Conservation (phyloP, 2,797 vertebrate genomes). For the Champsocephalus gunnari region DNA sequence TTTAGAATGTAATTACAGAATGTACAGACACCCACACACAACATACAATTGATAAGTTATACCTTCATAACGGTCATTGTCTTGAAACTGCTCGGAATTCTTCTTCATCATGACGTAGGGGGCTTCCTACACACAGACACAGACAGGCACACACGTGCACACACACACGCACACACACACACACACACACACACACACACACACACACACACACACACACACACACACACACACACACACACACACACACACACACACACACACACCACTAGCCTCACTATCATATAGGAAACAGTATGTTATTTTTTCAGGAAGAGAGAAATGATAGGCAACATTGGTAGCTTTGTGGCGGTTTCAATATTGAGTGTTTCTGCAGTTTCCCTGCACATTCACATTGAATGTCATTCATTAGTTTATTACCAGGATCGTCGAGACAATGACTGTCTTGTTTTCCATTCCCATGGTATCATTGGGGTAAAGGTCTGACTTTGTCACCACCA, state of each 20-base stretch:
- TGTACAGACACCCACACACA: background rate
- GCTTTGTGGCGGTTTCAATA: background rate
- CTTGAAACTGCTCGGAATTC: conserved; percentile 94
- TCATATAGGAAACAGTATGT: too few relatives aligned
- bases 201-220: too few relatives aligned
- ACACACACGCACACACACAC: too few relatives aligned
- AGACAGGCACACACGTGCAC: too few relatives aligned
- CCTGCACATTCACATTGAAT: background rate
- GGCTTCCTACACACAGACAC: conserved; percentile 86
- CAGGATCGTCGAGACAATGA: conserved; percentile 96
- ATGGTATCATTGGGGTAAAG: conserved; percentile 93
- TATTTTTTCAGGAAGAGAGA: too few relatives aligned
- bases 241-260: conserved; percentile 3
- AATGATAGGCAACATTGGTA: background rate
- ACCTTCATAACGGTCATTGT: conserved; percentile 95
- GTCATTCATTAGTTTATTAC: conserved; percentile 77
- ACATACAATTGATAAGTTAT: conserved; percentile 41
- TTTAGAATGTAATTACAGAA: background rate
- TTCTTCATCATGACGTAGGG: conserved; percentile 99
- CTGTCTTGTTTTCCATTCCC: conserved; percentile 97
- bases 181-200: too few relatives aligned
- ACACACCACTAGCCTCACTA: too few relatives aligned
- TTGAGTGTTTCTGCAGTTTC: background rate
- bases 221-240: background rate
- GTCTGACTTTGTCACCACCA: conserved; percentile 95